These are phyloP conservation scores for Caranx ignobilis DNA, from an alignment of 2,113 vertebrate species.

Conservation along the genomic window DNA sequence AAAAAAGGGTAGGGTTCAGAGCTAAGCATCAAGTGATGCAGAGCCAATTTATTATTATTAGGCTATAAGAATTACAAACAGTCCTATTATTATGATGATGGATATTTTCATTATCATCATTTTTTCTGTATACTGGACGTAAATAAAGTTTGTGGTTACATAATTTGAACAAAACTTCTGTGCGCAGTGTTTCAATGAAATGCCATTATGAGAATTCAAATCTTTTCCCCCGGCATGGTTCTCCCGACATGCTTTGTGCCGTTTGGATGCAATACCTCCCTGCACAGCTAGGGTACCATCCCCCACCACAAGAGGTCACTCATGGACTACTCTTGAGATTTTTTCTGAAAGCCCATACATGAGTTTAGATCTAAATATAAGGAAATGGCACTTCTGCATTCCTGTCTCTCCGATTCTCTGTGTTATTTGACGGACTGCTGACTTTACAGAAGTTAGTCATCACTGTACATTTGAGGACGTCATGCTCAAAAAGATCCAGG, in stretches of 20 bases:
- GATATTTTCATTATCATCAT: no score
- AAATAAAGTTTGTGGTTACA: not conserved
- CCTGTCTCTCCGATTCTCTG: not conserved
- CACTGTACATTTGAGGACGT: not conserved
- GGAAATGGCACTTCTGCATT: slow-evolving; percentile 40
- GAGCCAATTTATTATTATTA: not conserved
- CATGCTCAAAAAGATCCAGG: not conserved
- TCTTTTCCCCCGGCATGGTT: slow-evolving; percentile 34
- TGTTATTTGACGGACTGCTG: not conserved
- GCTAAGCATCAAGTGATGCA: not conserved
- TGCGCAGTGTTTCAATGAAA: slow-evolving; percentile 9
- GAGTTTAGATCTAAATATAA: not conserved
- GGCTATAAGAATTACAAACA: not conserved
- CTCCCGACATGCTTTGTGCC: slow-evolving; percentile 52
- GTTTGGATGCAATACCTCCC: not conserved
- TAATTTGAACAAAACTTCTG: not conserved
- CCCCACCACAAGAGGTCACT: slow-evolving; percentile 54
- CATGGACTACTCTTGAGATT: not conserved
- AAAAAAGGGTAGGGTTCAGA: no score
- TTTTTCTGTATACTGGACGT: not conserved
- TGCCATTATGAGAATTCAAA: slow-evolving; percentile 44
- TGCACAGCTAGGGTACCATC: not conserved
- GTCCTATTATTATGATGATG: not conserved
- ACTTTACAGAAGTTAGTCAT: not conserved
- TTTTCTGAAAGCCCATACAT: not conserved